phyloP scores from a whole-genome alignment of 2,113 vertebrate genomes.

The Gavia stellata region DNA sequence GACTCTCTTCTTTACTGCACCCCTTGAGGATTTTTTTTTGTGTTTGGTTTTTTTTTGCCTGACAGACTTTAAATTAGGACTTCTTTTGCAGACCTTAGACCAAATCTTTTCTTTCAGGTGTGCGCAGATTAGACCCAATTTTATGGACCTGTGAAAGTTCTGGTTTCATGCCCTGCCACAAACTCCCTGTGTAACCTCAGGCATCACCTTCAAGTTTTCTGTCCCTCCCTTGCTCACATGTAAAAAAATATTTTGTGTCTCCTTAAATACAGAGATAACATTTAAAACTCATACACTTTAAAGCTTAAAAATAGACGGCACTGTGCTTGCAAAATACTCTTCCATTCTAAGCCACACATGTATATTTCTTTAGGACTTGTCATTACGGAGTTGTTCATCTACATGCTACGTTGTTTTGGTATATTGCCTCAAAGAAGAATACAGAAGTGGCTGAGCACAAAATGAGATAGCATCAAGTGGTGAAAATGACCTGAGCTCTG shows the following conservation, averaged over 20 bases:
- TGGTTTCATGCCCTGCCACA: neutral
- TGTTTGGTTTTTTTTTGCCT: neutral
- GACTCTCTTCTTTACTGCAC: neutral
- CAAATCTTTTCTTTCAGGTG: neutral
- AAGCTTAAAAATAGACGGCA: neutral
- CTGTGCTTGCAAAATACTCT: neutral
- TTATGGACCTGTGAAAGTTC: neutral
- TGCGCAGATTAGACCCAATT: neutral
- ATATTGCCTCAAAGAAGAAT: neutral
- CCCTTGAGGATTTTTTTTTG: neutral
- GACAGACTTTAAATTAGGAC: neutral
- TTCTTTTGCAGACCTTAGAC: neutral
- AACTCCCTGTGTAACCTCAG: neutral
- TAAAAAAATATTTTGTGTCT: neutral
- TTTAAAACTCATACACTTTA: neutral
- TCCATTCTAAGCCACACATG: neutral
- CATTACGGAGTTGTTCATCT: neutral
- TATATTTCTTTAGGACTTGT: neutral
- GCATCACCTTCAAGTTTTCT: neutral
- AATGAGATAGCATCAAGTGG: neutral
- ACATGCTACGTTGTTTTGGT: neutral
- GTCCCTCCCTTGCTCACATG: rapidly evolving
- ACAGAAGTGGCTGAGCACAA: neutral
- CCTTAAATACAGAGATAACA: neutral
- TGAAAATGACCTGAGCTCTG: neutral